Evolutionary conservation across 2,888 invertebrate genomes (phyloP), one percentile per base, ranked within the genome.

Genomic region (Caenorhabditis angaria): DNA sequence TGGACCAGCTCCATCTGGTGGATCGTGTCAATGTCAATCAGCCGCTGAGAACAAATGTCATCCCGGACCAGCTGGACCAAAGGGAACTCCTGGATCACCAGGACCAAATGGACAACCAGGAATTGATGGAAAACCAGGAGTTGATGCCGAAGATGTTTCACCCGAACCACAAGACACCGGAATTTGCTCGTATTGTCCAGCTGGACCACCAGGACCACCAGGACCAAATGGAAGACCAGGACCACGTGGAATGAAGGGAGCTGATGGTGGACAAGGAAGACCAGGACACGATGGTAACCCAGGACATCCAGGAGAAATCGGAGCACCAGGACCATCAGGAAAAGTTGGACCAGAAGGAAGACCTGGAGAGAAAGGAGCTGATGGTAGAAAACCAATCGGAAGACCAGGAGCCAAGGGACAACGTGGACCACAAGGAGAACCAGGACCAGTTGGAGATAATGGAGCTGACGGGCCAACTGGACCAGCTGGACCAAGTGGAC

Each of bases 341-440:
- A 66, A 69, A 54, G 61, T 25, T 10, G 81, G 81, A 69, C 72
- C 74, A 51, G 77, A 73, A 10, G 81, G 85, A 60, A 74, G 76
- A 8, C 72, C 75, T 28, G 84, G 84, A 59, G 84, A 85, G 72
- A 85, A 84, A 70, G 85, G 85, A 67, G 78, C 67, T 57, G 85
- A 85, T 61, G 83, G 82, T 22, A 63, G 83, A 48, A 82, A 85
- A 53, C 84, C 83, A 28, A 81, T 86, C 58, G 86, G 86, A 56
- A 65, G 83, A 18, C 84, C 83, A 50, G 86, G 85, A 61, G 80
- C 84, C 29, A 81, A 81, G 64, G 85, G 85, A 70, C 79, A 70
- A 51, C 75, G 81, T 48, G 85, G 85, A 63, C 74, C 78, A 35
- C 76, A 72, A 62, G 83, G 82, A 64, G 77, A 75, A 10, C 50